Evolutionary conservation across 2,888 invertebrate species (phyloP).

Genomic region (Amiota minor): DNA sequence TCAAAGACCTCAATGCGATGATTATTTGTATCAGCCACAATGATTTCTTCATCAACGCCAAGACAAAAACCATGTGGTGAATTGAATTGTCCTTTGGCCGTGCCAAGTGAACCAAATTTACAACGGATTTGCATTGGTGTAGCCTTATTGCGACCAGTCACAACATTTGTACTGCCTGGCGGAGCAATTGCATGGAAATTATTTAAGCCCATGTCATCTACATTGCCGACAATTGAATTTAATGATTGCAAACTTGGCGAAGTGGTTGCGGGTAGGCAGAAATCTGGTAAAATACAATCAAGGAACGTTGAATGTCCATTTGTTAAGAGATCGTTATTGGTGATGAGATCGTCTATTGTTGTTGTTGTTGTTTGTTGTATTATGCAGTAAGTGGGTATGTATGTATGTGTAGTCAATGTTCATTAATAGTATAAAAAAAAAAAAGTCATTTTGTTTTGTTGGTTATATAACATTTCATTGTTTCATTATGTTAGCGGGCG

Average conservation of each 20-base stretch:
- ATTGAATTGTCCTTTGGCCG: conserved; percentile 94
- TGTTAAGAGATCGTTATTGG: conserved; percentile 75
- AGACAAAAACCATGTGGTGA: conserved; percentile 98
- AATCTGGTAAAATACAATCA: conserved; percentile 77
- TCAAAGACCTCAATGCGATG: conserved; percentile 97
- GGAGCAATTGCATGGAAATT: conserved; percentile 74
- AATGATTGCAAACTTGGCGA: conserved; percentile 76
- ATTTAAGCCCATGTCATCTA: conserved; percentile 73
- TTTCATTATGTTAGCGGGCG: not conserved
- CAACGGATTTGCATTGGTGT: conserved; percentile 90
- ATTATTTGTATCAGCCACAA: conserved; percentile 97
- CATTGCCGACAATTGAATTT: conserved; percentile 70
- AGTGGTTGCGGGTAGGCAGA: conserved; percentile 77
- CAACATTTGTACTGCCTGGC: conserved; percentile 67
- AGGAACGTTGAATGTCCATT: conserved; percentile 78
- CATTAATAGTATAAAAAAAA: not conserved
- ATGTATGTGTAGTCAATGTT: not conserved
- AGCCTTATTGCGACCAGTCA: conserved; percentile 81
- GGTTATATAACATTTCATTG: not conserved
- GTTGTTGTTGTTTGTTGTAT: conserved; percentile 18
- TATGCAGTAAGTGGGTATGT: not conserved
- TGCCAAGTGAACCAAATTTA: conserved; percentile 95
- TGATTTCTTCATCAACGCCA: conserved; percentile 94
- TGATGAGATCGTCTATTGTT: conserved; percentile 66
- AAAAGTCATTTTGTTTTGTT: not conserved